Evolutionary conservation across 2,888 invertebrate species (phyloP).

Genomic region (Asteroscopus sphinx): DNA sequence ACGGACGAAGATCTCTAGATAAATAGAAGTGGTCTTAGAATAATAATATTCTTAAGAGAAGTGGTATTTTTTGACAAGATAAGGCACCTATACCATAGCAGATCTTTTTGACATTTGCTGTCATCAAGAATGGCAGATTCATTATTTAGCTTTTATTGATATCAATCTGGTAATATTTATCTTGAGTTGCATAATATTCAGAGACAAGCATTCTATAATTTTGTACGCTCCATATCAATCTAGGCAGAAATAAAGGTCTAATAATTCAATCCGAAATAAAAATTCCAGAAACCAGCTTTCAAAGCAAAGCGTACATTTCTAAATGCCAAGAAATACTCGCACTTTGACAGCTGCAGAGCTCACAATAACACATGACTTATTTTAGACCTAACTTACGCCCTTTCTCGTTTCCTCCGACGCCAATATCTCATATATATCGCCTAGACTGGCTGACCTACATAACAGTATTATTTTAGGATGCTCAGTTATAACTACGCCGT

Average conservation of each 20-base stretch:
- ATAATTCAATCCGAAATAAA: slow-evolving; percentile 4
- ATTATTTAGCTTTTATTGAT: not conserved
- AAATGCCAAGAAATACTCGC: slow-evolving; percentile 21
- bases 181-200: too few relatives aligned
- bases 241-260: slow-evolving; percentile 15
- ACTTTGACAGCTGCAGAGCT: slow-evolving; percentile 39
- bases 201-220: too few relatives aligned
- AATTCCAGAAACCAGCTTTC: slow-evolving; percentile 28
- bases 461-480: slow-evolving; percentile 69
- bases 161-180: too few relatives aligned
- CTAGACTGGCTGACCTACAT: slow-evolving; percentile 72
- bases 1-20: too few relatives aligned
- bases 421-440: slow-evolving; percentile 62
- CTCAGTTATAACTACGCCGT: slow-evolving; percentile 58
- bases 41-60: too few relatives aligned
- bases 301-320: slow-evolving; percentile 18
- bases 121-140: too few relatives aligned
- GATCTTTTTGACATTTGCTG: too few relatives aligned
- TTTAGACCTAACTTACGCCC: slow-evolving; percentile 43
- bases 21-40: too few relatives aligned
- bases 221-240: slow-evolving; percentile 2
- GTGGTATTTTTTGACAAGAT: too few relatives aligned
- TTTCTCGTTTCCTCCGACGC: slow-evolving; percentile 42
- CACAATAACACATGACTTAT: slow-evolving; percentile 37
- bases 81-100: too few relatives aligned